A percentile compares a stretch with the other conserved stretches of the same genome.
phyloP scores from a whole-genome alignment of 2,888 invertebrate species.

The Cosmopolites sordidus region DNA sequence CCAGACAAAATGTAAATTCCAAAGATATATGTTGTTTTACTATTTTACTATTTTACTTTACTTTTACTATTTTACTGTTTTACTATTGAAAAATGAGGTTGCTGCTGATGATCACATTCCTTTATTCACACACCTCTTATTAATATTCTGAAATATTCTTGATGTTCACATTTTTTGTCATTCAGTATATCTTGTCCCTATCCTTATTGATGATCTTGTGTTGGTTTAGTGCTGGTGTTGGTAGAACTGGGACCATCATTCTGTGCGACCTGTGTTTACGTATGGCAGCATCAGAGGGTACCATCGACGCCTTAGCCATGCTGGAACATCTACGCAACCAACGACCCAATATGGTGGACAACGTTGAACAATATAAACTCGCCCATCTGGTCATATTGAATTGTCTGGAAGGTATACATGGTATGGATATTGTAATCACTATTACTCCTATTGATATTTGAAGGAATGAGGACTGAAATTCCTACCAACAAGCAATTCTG shows the following conservation, averaged over 20 bases:
- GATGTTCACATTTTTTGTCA: neutral
- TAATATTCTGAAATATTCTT: no score
- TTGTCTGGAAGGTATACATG: constrained; percentile 43
- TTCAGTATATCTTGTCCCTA: no score
- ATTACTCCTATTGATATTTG: no score
- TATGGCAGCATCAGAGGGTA: constrained; percentile 47
- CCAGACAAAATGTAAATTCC: no score
- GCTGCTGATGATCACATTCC: no score
- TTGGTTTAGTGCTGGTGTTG: constrained; percentile 54
- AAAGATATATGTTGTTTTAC: no score
- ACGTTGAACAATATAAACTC: constrained; percentile 49
- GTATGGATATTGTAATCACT: no score
- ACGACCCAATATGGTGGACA: constrained; percentile 46
- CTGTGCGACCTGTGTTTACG: constrained; percentile 55
- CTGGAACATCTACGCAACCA: constrained; percentile 41
- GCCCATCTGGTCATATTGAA: constrained; percentile 49
- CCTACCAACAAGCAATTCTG: constrained; percentile 42
- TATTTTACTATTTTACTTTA: no score
- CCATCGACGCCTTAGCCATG: constrained; percentile 38
- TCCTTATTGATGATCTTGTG: neutral
- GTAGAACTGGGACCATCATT: constrained; percentile 59
- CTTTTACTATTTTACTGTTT: no score
- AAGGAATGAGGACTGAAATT: constrained; percentile 40
- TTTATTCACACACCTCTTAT: no score
- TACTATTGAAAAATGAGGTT: no score